Evolutionary conservation across 2,797 vertebrate species (phyloP), one percentile per base, ranked within the genome.

Genomic region (Moxostoma hubbsi): DNA sequence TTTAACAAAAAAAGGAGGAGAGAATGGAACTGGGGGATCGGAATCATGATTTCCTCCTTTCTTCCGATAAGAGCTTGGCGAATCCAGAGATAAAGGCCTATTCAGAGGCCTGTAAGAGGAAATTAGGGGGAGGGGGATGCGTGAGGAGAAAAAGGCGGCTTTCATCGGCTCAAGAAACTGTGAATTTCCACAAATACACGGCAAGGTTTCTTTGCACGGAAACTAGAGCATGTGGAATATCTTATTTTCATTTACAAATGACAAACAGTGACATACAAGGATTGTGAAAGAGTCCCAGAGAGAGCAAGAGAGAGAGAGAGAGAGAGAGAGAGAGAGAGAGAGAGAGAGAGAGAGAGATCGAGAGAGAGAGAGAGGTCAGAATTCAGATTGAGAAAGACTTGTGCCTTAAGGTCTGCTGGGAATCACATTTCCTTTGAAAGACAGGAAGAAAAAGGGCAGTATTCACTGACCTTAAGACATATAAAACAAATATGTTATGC

Each of bases 11-110:
- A 55, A 61, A 9, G 71, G 73, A 81, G 86, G 62, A 77, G 72
- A 81, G 83, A 69, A 79, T 79, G 46, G 77, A 79, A 79, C 59
- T 58, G 53, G 69, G 69, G 77, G 70, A 77, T 77, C 54, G 10
- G 73, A 71, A 77, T 84, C 86, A 81, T 89, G 84, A 90, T 89
- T 88, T 88, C 58, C 63, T 83, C 81, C 67, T 88, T 85, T 90
- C 79, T 73, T 77, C 80, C 89, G 88, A 86, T 86, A 90, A 90
- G 85, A 87, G 89, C 58, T 86, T 54, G 65, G 86, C 81, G 84
- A 91, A 89, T 86, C 84, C 81, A 87, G 87, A 85, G 87, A 89
- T 89, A 88, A 90, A 84, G 84, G 85, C 85, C 79, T 72, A 81
- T 87, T 86, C 73, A 83, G 86, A 88, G 85, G 78, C 78, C 62